Evolutionary conservation across 2,113 vertebrate species (phyloP), one percentile per base, ranked within the genome.

Genomic region (Clarias batrachus): DNA sequence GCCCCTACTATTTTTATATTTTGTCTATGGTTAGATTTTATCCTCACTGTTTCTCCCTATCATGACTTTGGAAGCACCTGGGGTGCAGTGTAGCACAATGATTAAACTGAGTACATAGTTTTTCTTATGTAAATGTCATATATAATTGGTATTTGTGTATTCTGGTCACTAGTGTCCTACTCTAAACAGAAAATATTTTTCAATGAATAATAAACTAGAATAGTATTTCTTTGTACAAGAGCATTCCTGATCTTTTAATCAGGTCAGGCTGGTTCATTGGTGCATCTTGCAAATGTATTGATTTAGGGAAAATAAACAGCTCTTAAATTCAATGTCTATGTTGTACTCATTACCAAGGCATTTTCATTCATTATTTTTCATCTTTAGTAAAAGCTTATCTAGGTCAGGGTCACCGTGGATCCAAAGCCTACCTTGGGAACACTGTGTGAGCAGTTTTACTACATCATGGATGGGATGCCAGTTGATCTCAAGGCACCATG

Each of bases 11-110:
- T 82, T 86, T 87, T 88, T 63, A 56, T 87, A 82, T 74, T 87
- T 88, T 90, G 86, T 87, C 89, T 89, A 83, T 88, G 89, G 80
- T 76, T 33, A 91, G 86, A 82, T 91, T 92, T 87, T 79, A 83
- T 91, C 84, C 85, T 88, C 82, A 85, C 86, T 91, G 81, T 92
- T 91, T 91, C 84, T 90, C 82, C 85, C 89, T 89, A 87, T 90
- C 92, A 90, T 90, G 73, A 81, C 85, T 90, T 92, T 91, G 89
- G n/a, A 94, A 93, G 95, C 95, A 97, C 94, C 93, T 95, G 94
- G 91, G 90, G 93, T 96, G 94, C 95, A 92, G 74, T 93, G 89
- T 89, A 92, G 88, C 91, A 66, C 48, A 91, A 88, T 83, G 85
- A 93, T 90, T 85, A 65, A 92, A 92, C 81, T 89, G 91, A 93